Percentiles rank a stretch among this genome's conserved stretches.
Evolutionary conservation across 1,140 invertebrate genomes (phyloP).

Genomic region (Drosophila melanica): DNA sequence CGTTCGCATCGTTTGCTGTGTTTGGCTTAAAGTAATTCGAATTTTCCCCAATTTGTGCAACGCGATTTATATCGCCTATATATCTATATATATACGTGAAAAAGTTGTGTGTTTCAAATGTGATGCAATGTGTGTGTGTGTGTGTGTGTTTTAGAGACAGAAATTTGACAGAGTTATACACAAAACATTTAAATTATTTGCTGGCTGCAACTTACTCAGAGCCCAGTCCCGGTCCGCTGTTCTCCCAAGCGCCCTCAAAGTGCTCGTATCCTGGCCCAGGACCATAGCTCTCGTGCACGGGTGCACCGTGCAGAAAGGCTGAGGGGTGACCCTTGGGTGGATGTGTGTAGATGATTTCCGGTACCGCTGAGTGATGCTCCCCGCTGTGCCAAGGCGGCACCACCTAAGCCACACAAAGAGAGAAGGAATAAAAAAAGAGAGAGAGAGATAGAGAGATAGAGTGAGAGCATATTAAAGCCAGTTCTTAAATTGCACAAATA

Average conservation of each 20-base stretch:
- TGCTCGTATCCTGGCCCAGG: conserved; percentile 83
- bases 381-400: conserved; percentile 78
- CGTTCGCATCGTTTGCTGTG: conserved; percentile 85
- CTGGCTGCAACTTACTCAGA: conserved; percentile 85
- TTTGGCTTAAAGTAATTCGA: conserved; percentile 85
- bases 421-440: conserved; percentile 2
- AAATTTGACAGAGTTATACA: conserved; percentile 43
- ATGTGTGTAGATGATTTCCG: conserved; percentile 78
- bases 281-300: conserved; percentile 71
- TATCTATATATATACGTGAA: conserved; percentile 84
- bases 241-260: conserved; percentile 84
- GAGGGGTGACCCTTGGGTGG: conserved; percentile 81
- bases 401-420: conserved; percentile 48
- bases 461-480: conserved; percentile 31
- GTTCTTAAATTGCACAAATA: conserved; percentile 45
- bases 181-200: conserved; percentile 9
- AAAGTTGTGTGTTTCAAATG: conserved; percentile 32
- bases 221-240: conserved; percentile 86
- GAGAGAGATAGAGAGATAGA: conserved; percentile 2
- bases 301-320: conserved; percentile 81
- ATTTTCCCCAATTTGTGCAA: conserved; percentile 85
- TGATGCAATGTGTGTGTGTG: conserved; percentile 25
- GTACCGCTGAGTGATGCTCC: conserved; percentile 59
- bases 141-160: conserved; percentile 55
- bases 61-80: conserved; percentile 85